Conservation (phyloP, 2,113 vertebrate species). For the Sterrhoptilus dennistouni region DNA sequence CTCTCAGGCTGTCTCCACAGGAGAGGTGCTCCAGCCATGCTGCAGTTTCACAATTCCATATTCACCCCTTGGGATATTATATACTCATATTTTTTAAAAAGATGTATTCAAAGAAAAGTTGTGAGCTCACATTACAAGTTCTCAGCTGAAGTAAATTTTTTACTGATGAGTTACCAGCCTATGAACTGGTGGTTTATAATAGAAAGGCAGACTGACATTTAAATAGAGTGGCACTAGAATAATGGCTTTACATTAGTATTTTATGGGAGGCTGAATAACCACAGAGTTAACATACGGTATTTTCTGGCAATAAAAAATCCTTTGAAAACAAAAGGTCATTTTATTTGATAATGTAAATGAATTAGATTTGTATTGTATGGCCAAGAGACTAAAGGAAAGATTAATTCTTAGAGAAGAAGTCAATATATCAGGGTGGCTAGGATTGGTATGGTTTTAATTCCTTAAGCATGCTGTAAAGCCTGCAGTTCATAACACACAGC, state of each 20-base stretch:
- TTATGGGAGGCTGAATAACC: conserved; percentile 39
- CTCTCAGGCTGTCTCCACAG: background rate
- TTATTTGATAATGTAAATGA: conserved; percentile 42
- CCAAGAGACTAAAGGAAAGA: background rate
- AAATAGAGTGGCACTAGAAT: conserved; percentile 29
- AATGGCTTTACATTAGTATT: conserved; percentile 47
- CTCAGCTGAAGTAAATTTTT: conserved; percentile 9
- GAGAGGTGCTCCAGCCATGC: background rate
- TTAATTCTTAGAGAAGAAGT: background rate
- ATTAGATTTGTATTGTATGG: conserved; percentile 30
- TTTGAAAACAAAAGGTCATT: conserved; percentile 67
- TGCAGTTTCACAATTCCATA: background rate
- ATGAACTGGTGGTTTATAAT: conserved; percentile 30
- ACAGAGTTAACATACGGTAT: conserved; percentile 46
- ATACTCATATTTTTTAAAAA: background rate
- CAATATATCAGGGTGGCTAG: background rate
- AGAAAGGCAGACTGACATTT: conserved; percentile 61
- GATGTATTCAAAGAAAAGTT: background rate
- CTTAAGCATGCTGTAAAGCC: background rate
- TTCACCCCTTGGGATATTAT: background rate
- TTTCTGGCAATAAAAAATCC: conserved; percentile 54
- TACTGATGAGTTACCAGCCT: conserved; percentile 41
- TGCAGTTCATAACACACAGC: background rate
- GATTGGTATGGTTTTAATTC: background rate
- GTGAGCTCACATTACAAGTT: background rate